These are phyloP conservation scores for Nematostella vectensis DNA, from an alignment of 92 coral and sea anemone genomes.

Conservation along the genomic window DNA sequence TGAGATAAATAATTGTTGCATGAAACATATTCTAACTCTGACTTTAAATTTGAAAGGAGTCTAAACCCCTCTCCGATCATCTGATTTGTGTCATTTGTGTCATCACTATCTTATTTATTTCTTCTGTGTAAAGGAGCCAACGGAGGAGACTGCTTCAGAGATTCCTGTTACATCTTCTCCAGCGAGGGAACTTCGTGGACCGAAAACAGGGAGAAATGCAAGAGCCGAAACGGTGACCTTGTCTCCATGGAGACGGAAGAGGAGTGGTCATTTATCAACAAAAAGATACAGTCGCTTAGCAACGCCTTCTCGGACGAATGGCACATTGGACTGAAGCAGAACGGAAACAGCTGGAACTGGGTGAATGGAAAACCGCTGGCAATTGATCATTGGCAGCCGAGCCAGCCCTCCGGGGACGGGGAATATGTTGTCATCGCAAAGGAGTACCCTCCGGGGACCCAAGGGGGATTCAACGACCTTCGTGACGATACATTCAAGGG, in stretches of 20 bases:
- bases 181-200: constrained; percentile 10
- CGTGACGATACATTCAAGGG: constrained; percentile 14
- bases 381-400: constrained; percentile 35
- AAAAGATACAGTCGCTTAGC: constrained; percentile 1
- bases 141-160: constrained; percentile 1
- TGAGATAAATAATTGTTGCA: no score
- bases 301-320: constrained; percentile 10
- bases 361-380: constrained; percentile 11
- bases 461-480: constrained; percentile 43
- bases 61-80: no score
- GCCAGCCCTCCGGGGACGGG: constrained; percentile 47
- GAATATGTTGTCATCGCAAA: constrained; percentile 28
- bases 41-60: no score
- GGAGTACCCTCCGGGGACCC: constrained; percentile 17
- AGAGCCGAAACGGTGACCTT: constrained; percentile 7
- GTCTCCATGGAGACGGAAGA: constrained; percentile 26
- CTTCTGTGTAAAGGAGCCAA: background rate
- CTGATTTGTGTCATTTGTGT: no score
- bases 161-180: constrained; percentile 11
- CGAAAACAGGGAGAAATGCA: constrained; percentile 12
- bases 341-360: constrained; percentile 7
- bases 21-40: no score
- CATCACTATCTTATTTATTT: no score
- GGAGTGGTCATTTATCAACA: constrained; percentile 7
- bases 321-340: constrained; percentile 12